These are phyloP conservation scores for Monopterus albus DNA, from an alignment of 2,113 vertebrate species.

Conservation along the genomic window DNA sequence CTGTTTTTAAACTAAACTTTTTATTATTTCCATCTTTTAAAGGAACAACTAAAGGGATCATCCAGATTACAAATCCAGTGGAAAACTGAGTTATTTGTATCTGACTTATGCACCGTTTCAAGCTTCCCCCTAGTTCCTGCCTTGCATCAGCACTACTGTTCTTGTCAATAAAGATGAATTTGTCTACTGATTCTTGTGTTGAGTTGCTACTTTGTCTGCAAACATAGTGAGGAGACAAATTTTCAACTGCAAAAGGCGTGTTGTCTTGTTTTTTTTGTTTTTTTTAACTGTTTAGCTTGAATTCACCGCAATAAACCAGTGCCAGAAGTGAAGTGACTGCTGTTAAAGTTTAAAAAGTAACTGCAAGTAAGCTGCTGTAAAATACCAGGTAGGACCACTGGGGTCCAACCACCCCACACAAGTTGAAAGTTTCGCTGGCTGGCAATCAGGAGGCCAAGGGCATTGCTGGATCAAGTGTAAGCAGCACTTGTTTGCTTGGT, in stretches of 20 bases:
- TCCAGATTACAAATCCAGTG: constrained; percentile 27
- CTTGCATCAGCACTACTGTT: constrained; percentile 76
- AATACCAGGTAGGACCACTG: no score
- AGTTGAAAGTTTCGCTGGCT: no score
- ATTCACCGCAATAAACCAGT: not conserved
- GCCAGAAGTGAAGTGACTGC: no score
- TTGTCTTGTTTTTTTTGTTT: no score
- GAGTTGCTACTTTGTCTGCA: not conserved
- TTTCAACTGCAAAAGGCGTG: not conserved
- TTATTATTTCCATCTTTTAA: constrained; percentile 64
- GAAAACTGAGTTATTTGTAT: constrained; percentile 56
- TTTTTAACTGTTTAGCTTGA: no score
- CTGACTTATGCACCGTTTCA: constrained; percentile 68
- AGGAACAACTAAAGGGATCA: constrained; percentile 42
- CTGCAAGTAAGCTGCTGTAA: no score
- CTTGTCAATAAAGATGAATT: constrained; percentile 81
- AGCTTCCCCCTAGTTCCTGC: constrained; percentile 70
- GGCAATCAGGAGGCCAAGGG: no score
- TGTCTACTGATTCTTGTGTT: constrained; percentile 54
- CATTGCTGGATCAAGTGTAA: no score
- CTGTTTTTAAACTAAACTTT: constrained; percentile 59
- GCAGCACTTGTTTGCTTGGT: no score
- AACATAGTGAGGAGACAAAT: not conserved
- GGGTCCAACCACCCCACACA: no score
- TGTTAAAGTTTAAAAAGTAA: no score